Evolutionary conservation across 53 echinoderm and acorn worm genomes (phyloP).

Genomic region (Holothuria scabra): DNA sequence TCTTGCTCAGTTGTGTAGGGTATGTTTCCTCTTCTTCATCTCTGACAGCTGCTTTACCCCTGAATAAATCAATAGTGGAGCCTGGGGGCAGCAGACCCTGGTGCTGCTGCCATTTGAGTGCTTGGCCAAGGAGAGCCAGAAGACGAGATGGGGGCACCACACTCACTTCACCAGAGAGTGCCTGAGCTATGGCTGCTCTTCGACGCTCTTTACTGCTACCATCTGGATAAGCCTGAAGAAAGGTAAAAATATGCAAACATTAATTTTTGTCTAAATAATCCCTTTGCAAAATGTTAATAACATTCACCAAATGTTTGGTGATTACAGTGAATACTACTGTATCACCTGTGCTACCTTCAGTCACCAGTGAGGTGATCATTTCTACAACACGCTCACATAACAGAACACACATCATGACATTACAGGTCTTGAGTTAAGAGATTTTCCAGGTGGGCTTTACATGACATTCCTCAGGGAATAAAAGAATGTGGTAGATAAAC

Average conservation of each 20-base stretch:
- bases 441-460: too few species aligned
- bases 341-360: too few species aligned
- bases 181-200: conserved; percentile 92
- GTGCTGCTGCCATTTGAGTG: conserved; percentile 99
- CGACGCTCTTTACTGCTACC: conserved; percentile 96
- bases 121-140: conserved; percentile 92
- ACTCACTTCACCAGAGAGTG: conserved; percentile 96
- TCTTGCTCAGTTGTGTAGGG: conserved; percentile 97
- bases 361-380: too few species aligned
- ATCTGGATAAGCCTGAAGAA: conserved; percentile 90
- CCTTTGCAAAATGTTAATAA: too few species aligned
- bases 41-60: conserved; percentile 97
- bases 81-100: conserved; percentile 97
- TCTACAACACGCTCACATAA: too few species aligned
- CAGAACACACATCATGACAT: too few species aligned
- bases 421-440: too few species aligned
- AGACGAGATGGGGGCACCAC: conserved; percentile 99
- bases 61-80: conserved; percentile 94
- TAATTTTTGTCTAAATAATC: not conserved
- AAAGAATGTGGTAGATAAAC: too few species aligned
- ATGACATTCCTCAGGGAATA: too few species aligned
- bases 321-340: too few species aligned
- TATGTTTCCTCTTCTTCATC: conserved; percentile 99
- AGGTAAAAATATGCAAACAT: not conserved
- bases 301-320: too few species aligned